Base-by-base conservation (phyloP, 2,797 vertebrate genomes). In the Chloroceryle amazona region DNA sequence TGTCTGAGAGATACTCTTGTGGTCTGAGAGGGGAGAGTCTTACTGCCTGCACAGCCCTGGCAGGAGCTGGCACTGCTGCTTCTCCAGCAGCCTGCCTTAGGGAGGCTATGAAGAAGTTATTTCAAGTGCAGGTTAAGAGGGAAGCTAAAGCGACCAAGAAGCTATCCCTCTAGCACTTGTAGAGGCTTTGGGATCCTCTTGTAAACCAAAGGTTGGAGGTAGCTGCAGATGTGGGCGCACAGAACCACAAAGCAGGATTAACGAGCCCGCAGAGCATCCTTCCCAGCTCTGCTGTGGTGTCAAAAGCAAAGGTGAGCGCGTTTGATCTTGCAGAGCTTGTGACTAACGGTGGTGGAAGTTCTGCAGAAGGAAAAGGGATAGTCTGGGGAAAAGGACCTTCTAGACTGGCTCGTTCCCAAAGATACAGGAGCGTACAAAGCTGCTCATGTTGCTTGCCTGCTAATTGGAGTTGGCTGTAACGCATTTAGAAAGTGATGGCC, bases 401-500 rank as follows among this genome's bases (percentile, higher is more conserved):
- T 79, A 85, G 90, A 93, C 85, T 96, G 94, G 89, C 93, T 93
- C 8, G 0, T 71, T 95, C 93, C 93, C 94, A 84, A 65, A 41
- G 85, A 83, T 37, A 19, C 82, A 35, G 90, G 86, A 87, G 88
- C 19, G 3, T 49, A 51, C 2, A 18, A 51, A 90, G 91, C 94
- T 76, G 89, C 93, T 86, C 55, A 0, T 88, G 89, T 75, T 91
- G 91, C 89, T 79, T 46, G 90, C 90, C 71, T 86, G 95, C 91
- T 97, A 95, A 96, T 95, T 97, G 94, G 93, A 93, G 93, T 76
- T 95, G 96, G 94, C 96, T 96, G 93, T 55, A 91, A 67, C 86
- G 57, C 95, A 92, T 97, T 94, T 76, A 81, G 94, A 90, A 94
- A 95, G 95, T 12, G 76, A 80, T 41, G 93, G 94, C 95, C 96